Base-by-base conservation (phyloP, 2,888 invertebrate species). In the Andrena minutula region DNA sequence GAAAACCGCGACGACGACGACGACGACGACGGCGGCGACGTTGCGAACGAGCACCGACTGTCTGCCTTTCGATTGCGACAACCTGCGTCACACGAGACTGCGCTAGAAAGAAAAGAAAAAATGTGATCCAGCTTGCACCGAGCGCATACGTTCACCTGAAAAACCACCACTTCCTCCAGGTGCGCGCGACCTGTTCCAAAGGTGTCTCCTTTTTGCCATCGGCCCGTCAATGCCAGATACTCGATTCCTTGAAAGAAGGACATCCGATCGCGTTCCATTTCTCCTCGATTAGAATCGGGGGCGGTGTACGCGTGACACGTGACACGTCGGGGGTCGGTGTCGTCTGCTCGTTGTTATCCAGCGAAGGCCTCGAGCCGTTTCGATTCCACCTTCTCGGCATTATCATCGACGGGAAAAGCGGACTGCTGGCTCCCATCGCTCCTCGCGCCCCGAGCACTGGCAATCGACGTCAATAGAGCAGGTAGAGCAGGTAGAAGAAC, bases 401-500 rank as follows among this genome's bases (percentile, higher is more conserved):
- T 8, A n/a, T 23, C 49, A 0, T 8, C 65, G 20, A 20, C 8
- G 20, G 7, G 30, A 16, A 16, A 10, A 26, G 3, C 16, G 10
- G 35, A 23, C 23, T 16, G 10, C 0, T n/a, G n/a, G 20, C 7
- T 63, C 16, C 56, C 61, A 28, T 68, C 51, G 85, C 58, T 41
- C 26, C 28, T 20, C 28, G 64, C 71, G 26, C 71, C 77, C 60
- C 58, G 78, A 56, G 65, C 73, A 35, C 41, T 61, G 76, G 20
- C 75, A 23, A 23, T 41, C 41, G 28, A 30, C 20, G 60, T 75
- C 60, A 70, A 78, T 76, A 61, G 68, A 82, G 91, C 93, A 93
- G 93, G 93, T 92, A 92, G 90, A 92, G 92, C 93, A 93, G 93
- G 93, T 93, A 93, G 92, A 61, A 47, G 56, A 68, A 64, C 79